These are phyloP conservation scores for Spea bombifrons DNA, from an alignment of 2,113 vertebrate species.

Conservation along the genomic window DNA sequence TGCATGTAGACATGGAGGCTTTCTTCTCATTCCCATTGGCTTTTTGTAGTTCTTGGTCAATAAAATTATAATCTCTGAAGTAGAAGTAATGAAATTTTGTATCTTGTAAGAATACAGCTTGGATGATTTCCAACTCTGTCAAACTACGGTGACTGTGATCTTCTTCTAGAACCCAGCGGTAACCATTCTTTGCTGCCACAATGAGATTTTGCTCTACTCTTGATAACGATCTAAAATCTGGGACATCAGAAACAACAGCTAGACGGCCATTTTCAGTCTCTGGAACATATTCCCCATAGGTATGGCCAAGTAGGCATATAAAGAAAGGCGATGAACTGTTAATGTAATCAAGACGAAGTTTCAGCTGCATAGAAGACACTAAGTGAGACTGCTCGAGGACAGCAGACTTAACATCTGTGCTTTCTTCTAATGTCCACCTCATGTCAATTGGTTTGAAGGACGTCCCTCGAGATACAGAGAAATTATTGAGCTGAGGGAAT, in stretches of 20 bases:
- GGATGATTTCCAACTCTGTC: constrained; percentile 54
- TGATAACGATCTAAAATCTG: constrained; percentile 24
- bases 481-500: constrained; percentile 55
- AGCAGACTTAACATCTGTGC: neutral
- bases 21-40: constrained; percentile 2
- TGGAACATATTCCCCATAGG: constrained; percentile 48
- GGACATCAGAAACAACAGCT: constrained; percentile 14
- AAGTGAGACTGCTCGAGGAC: constrained; percentile 6
- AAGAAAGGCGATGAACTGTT: constrained; percentile 51
- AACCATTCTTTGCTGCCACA: constrained; percentile 50
- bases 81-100: constrained; percentile 54
- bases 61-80: constrained; percentile 52
- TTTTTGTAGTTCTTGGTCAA: constrained; percentile 9
- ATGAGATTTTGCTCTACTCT: constrained; percentile 54
- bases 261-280: neutral
- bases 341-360: constrained; percentile 54
- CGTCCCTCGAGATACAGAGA: constrained; percentile 48
- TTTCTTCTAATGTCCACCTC: neutral
- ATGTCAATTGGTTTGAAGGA: constrained; percentile 56
- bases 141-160: constrained; percentile 39
- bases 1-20: accelerated
- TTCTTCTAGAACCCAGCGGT: constrained; percentile 55
- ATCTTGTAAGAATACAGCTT: constrained; percentile 50
- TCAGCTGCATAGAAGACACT: constrained; percentile 46
- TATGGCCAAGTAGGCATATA: constrained; percentile 50